Evolutionary conservation across 2,888 invertebrate species (phyloP), one percentile per base, ranked within the genome.

Genomic region (Ectropis crepuscularia): DNA sequence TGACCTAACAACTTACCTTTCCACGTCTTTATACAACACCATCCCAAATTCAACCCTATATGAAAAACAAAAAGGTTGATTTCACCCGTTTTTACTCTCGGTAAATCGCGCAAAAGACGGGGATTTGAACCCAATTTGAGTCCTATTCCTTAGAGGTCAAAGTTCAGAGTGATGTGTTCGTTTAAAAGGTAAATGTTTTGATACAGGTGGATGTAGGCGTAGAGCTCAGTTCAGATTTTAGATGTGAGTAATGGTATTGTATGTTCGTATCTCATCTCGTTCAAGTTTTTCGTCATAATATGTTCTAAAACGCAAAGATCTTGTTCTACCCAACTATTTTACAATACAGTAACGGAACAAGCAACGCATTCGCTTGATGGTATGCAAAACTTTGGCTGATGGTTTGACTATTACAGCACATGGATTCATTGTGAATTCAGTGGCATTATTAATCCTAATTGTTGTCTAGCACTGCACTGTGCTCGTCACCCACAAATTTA

Each of bases 211-310:
- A 65, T 70, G 66, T 69, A 54, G 63, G 69, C 63, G 70, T 68
- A 65, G 68, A 72, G 74, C 75, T 77, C 74, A 73, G 70, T 74
- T 69, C 61, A 57, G 68, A 54, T 37, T 53, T 49, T 57, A 11
- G 58, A 50, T 38, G 47, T 6, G 28, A 50, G 47, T 38, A 45
- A 42, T 51, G 41, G 38, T 41, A 50, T 28, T 28, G 16, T 28
- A 4, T 28, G 16, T 28, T 28, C 4, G 16, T 4, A 28, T 4
- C 16, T 28, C 16, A 28, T 28, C 16, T 28, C 16, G 4, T 28
- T 4, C 16, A 28, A 28, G 16, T 28, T 2, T 1, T 28, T 28
- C 4, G 16, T 28, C 16, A 28, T 28, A 28, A 28, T 28, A 28
- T n/a, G n/a, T n/a, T n/a, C n/a, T n/a, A n/a, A n/a, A n/a, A n/a